Base-by-base conservation (phyloP, 2,113 vertebrate genomes). In the Grantiella picta region DNA sequence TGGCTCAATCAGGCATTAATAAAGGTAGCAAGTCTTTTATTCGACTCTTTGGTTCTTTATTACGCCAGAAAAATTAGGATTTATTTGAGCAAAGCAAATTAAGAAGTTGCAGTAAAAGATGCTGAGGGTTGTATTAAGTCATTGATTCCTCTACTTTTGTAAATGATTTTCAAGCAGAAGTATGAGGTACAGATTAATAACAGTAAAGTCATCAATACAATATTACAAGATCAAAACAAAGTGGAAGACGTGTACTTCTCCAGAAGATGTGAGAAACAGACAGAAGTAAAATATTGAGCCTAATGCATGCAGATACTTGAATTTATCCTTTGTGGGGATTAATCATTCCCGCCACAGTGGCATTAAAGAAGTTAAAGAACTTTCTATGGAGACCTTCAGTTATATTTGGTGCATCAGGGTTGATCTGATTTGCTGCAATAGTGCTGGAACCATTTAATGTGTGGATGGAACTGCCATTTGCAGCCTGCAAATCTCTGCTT, bases 401-500 rank as follows among this genome's bases (percentile, higher is more conserved):
- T 86, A 5, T 19, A 16, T 91, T 66, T 86, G 64, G 31, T 45
- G 38, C 50, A 24, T 65, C 54, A 24, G 50, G 31, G 50, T 54
- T 78, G 42, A 21, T 83, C 25, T 38, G 53, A 36, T 68, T 82
- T 0, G 1, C 31, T 75, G 0, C 29, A 52, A 1, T n/a, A 36
- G 42, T 79, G 84, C 56, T 81, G 69, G 29, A 86, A 35, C 25
- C 70, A 28, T 21, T 64, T 33, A 17, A 21, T 13, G 33, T 75
- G 60, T 54, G 69, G 72, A 50, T 3, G 10, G 35, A 68, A 36
- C 35, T 66, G 25, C 78, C 22, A 7, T 47, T 31, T 82, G 85
- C 70, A 89, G 44, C 49, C 71, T 92, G 79, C 63, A 57, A 7
- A 50, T 73, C 35, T 54, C 78, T 45, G 70, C 61, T 17, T 17